Percentiles rank a stretch among this genome's conserved stretches.
phyloP scores from a whole-genome alignment of 2,888 invertebrate genomes.

The Cantharis flavilabris region DNA sequence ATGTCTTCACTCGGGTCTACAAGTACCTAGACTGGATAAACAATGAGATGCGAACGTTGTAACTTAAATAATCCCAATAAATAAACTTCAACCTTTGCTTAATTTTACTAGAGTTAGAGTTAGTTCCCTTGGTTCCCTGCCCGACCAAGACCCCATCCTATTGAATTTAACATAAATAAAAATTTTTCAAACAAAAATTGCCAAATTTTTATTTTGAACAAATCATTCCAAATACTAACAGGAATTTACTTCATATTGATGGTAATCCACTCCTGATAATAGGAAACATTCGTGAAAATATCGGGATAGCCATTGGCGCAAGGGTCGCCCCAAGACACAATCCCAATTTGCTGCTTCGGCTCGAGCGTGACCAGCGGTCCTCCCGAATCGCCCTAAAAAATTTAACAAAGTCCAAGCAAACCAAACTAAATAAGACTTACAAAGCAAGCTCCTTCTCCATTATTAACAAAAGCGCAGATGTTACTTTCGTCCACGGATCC shows the following conservation, averaged over 20 bases:
- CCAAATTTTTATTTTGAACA: neutral
- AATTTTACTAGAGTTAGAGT: too few species aligned
- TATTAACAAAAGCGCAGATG: neutral
- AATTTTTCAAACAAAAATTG: neutral
- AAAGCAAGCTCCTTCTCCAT: neutral
- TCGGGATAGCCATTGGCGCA: neutral
- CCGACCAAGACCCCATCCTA: too few species aligned
- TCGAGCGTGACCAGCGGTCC: neutral
- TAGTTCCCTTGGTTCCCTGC: too few species aligned
- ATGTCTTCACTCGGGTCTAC: constrained; percentile 54
- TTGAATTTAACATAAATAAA: too few species aligned
- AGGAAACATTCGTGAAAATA: neutral
- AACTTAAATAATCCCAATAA: too few species aligned
- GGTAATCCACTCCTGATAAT: neutral
- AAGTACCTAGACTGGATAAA: constrained; percentile 52
- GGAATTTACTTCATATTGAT: neutral
- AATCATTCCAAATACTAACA: neutral
- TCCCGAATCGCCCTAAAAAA: neutral
- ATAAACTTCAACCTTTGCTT: too few species aligned
- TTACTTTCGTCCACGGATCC: neutral
- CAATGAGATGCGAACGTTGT: neutral
- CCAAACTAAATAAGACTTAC: neutral
- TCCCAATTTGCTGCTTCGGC: neutral
- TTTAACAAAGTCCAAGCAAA: neutral
- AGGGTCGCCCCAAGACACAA: neutral